Evolutionary conservation across 2,888 invertebrate genomes (phyloP).

Genomic region (Ophion ventricosus): DNA sequence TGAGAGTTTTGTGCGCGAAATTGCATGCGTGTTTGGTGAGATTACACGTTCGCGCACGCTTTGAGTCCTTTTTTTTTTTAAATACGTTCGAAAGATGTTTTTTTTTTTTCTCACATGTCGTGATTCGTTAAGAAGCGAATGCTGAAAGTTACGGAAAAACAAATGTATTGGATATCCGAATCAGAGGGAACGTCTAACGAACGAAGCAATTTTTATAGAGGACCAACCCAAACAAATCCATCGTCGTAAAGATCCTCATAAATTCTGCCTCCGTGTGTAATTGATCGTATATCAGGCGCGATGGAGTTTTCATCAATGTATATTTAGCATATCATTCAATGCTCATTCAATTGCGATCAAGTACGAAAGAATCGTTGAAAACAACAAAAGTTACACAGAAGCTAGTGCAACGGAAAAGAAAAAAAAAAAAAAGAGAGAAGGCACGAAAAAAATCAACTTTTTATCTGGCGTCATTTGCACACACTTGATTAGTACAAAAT

Average conservation of each 20-base stretch:
- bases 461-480: background rate
- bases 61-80: background rate
- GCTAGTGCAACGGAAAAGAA: constrained; percentile 11
- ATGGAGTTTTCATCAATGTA: background rate
- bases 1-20: constrained; percentile 60
- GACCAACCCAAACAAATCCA: background rate
- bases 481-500: too few relatives aligned
- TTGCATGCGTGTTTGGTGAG: constrained; percentile 68
- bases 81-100: constrained; percentile 1
- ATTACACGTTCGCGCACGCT: constrained; percentile 56
- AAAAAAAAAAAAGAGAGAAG: background rate
- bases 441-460: background rate
- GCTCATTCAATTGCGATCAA: constrained; percentile 25
- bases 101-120: constrained; percentile 28
- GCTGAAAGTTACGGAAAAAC: too few relatives aligned
- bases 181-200: background rate
- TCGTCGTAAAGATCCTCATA: constrained; percentile 51
- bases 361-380: constrained; percentile 37
- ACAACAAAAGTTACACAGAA: constrained; percentile 15
- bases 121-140: background rate
- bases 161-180: too few relatives aligned
- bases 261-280: constrained; percentile 59
- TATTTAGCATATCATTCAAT: constrained; percentile 3
- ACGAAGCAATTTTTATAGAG: background rate
- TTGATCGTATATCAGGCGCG: constrained; percentile 43